These are phyloP conservation scores for Phataginus tricuspis DNA, from an alignment of 2,797 vertebrate species.

Conservation along the genomic window DNA sequence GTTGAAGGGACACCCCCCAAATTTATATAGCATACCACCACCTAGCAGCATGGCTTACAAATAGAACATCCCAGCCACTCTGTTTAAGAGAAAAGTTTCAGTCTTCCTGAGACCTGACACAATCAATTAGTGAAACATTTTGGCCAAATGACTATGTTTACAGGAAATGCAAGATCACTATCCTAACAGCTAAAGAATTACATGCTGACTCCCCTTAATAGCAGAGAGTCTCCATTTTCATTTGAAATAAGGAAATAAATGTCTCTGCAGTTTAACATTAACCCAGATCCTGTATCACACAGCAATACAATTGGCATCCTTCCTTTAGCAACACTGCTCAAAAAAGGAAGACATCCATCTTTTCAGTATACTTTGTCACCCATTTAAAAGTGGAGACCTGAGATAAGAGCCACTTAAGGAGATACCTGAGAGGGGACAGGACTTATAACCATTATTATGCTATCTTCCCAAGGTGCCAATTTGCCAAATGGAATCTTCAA, in stretches of 20 bases:
- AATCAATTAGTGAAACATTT: constrained; percentile 4
- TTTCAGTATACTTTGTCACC: not conserved
- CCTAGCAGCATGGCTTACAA: not conserved
- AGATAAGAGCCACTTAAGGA: constrained; percentile 11
- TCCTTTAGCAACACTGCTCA: not conserved
- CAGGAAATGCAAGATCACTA: constrained; percentile 11
- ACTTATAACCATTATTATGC: not conserved
- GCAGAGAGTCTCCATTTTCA: constrained; percentile 40
- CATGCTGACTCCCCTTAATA: not conserved
- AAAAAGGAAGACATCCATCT: constrained; percentile 34
- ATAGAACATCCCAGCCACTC: not conserved
- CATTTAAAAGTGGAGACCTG: constrained; percentile 21
- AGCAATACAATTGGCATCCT: not conserved
- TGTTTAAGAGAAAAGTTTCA: not conserved
- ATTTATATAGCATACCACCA: not conserved
- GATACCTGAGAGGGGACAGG: constrained; percentile 1
- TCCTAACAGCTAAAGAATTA: constrained; percentile 7
- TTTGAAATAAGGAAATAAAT: constrained; percentile 59
- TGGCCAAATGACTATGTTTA: constrained; percentile 23
- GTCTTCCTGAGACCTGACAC: not conserved
- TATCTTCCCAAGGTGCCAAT: not conserved
- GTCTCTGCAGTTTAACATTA: constrained; percentile 28
- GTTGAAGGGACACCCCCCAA: not conserved
- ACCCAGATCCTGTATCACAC: not conserved
- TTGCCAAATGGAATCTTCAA: constrained; percentile 43